A percentile compares a stretch with the other conserved stretches of the same genome.
Conservation (phyloP, 1,140 invertebrate genomes). For the Drosophila nigromelanica region DNA sequence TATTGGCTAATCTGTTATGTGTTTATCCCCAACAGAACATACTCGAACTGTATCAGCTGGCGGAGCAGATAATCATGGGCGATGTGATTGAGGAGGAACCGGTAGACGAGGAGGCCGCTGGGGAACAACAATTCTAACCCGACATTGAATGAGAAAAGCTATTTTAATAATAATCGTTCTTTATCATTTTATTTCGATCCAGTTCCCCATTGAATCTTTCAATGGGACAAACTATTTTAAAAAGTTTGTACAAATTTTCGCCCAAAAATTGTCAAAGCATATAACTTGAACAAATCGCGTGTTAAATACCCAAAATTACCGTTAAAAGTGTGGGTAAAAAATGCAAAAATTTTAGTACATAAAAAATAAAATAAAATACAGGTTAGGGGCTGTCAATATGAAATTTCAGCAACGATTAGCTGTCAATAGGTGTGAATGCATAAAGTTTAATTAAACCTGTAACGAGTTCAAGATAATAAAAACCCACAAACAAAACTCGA, state of each 20-base stretch:
- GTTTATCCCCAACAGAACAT: slow-evolving; percentile 51
- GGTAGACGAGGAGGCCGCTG: slow-evolving; percentile 38
- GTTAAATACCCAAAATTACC: background rate
- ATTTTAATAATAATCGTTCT: slow-evolving; percentile 5
- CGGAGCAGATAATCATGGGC: slow-evolving; percentile 79
- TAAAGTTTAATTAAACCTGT: slow-evolving; percentile 66
- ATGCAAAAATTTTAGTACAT: background rate
- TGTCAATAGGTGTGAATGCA: slow-evolving; percentile 52
- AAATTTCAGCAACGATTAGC: slow-evolving; percentile 33
- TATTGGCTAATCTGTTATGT: too few species aligned
- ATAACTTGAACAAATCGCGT: background rate
- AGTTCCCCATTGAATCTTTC: background rate
- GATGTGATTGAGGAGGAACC: slow-evolving; percentile 53
- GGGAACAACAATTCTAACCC: too few species aligned
- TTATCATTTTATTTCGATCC: background rate
- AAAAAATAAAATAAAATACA: background rate
- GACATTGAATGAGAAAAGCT: slow-evolving; percentile 7
- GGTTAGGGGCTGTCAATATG: slow-evolving; percentile 13
- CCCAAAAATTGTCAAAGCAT: slow-evolving; percentile 3
- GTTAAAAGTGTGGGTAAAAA: background rate
- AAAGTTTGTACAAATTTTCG: background rate
- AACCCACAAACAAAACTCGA: slow-evolving; percentile 34
- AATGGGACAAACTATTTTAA: background rate
- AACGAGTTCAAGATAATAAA: slow-evolving; percentile 55
- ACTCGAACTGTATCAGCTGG: slow-evolving; percentile 74